Evolutionary conservation across 1,140 invertebrate species (phyloP).

Genomic region (Rhagoletis pomonella): DNA sequence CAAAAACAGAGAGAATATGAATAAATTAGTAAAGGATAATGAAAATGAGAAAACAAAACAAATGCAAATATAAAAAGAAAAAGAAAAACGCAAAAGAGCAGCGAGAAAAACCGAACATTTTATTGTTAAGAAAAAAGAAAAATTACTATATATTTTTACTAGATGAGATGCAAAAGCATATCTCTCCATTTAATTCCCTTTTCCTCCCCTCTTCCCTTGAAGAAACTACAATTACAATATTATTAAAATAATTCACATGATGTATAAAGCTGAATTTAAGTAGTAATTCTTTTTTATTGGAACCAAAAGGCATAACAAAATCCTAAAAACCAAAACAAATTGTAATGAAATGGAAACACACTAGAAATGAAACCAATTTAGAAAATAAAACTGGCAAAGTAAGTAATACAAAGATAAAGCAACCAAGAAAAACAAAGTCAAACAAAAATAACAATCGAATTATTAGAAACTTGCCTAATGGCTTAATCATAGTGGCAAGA

Average conservation of each 20-base stretch:
- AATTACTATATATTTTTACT: slow-evolving; percentile 47
- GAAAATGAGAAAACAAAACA: slow-evolving; percentile 22
- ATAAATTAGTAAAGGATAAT: slow-evolving; percentile 28
- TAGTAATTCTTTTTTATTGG: slow-evolving; percentile 47
- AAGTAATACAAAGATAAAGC: neutral
- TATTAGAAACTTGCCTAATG: slow-evolving; percentile 22
- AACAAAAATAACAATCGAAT: slow-evolving; percentile 12
- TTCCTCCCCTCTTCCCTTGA: neutral
- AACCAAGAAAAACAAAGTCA: slow-evolving; percentile 23
- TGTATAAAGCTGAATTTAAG: slow-evolving; percentile 27
- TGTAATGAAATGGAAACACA: slow-evolving; percentile 7
- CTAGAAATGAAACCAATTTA: slow-evolving; percentile 18
- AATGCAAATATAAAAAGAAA: slow-evolving; percentile 13
- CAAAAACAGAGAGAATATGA: neutral
- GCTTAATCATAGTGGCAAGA: neutral
- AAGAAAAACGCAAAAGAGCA: slow-evolving; percentile 4
- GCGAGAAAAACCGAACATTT: slow-evolving; percentile 38
- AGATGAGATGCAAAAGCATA: neutral
- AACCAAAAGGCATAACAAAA: slow-evolving; percentile 10
- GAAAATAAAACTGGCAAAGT: slow-evolving; percentile 14
- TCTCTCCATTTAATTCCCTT: neutral
- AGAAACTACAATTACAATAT: slow-evolving; percentile 44
- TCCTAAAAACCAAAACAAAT: neutral
- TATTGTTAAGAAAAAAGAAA: slow-evolving; percentile 48
- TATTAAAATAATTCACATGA: slow-evolving; percentile 16